A percentile compares a stretch with the other conserved stretches of the same genome.
Evolutionary conservation across 2,888 invertebrate genomes (phyloP).

Genomic region (Polia nebulosa): DNA sequence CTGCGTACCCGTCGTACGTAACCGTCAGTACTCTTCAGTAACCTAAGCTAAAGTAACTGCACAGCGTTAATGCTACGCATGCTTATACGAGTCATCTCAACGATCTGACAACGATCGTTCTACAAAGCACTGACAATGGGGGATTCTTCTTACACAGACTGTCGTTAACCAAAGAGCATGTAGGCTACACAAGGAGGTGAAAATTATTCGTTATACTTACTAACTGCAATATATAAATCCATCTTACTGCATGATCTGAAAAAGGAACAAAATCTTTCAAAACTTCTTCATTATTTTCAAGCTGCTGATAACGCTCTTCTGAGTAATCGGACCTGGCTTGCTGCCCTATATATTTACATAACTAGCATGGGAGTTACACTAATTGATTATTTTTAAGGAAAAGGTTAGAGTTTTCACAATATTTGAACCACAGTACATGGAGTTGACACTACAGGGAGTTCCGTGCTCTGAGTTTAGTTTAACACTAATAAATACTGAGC

Average conservation of each 20-base stretch:
- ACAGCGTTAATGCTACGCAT: neutral
- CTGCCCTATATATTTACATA: conserved; percentile 7
- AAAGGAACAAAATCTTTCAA: neutral
- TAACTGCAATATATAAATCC: neutral
- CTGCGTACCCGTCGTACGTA: no score
- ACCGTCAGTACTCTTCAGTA: neutral
- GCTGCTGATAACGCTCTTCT: neutral
- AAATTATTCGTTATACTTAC: neutral
- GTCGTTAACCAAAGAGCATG: neutral
- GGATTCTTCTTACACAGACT: neutral
- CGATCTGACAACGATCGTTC: neutral
- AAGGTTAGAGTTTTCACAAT: neutral
- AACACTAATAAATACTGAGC: neutral
- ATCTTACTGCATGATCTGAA: neutral
- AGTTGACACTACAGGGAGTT: neutral
- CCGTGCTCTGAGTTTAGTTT: neutral
- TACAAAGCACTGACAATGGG: neutral
- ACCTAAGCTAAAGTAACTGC: neutral
- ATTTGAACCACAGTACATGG: neutral
- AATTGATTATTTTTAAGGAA: neutral
- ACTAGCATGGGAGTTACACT: neutral
- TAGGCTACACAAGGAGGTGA: neutral
- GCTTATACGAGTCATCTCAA: neutral
- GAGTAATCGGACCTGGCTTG: neutral
- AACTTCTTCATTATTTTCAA: neutral